phyloP scores from a whole-genome alignment of 2,797 vertebrate species.

The Aulostomus chinensis region DNA sequence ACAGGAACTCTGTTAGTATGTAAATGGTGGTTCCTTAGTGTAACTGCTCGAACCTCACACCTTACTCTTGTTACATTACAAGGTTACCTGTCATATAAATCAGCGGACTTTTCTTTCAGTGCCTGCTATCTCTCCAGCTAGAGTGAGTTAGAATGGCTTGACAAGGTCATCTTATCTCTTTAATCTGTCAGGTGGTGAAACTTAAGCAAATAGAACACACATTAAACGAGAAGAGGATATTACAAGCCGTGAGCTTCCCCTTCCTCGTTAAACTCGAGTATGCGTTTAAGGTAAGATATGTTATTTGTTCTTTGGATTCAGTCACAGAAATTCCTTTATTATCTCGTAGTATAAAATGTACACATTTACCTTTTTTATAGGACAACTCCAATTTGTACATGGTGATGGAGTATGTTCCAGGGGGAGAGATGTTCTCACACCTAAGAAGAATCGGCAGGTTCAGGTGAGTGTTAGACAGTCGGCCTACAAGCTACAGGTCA shows the following conservation, averaged over 20 bases:
- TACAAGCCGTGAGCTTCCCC: slow-evolving; percentile 98
- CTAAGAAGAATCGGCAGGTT: slow-evolving; percentile 99
- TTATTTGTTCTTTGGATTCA: neutral
- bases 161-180: slow-evolving; percentile 42
- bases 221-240: slow-evolving; percentile 98
- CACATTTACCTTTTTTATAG: slow-evolving; percentile 61
- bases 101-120: slow-evolving; percentile 5
- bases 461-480: slow-evolving; percentile 76
- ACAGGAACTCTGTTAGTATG: too few relatives aligned
- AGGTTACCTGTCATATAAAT: slow-evolving; percentile 5
- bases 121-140: slow-evolving; percentile 15
- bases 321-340: neutral
- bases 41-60: too few relatives aligned
- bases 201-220: slow-evolving; percentile 99
- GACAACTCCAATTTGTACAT: slow-evolving; percentile 99
- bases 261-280: slow-evolving; percentile 98
- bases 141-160: slow-evolving; percentile 7
- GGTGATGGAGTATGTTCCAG: slow-evolving; percentile 99
- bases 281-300: slow-evolving; percentile 91
- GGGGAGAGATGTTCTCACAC: slow-evolving; percentile 99
- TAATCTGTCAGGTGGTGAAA: slow-evolving; percentile 90
- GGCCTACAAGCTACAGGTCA: too few relatives aligned
- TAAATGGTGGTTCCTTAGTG: too few relatives aligned
- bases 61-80: neutral
- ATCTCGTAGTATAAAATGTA: too few relatives aligned